Evolutionary conservation across 1,140 invertebrate species (phyloP), one percentile per base, ranked within the genome.

Genomic region (Cotesia vestalis): DNA sequence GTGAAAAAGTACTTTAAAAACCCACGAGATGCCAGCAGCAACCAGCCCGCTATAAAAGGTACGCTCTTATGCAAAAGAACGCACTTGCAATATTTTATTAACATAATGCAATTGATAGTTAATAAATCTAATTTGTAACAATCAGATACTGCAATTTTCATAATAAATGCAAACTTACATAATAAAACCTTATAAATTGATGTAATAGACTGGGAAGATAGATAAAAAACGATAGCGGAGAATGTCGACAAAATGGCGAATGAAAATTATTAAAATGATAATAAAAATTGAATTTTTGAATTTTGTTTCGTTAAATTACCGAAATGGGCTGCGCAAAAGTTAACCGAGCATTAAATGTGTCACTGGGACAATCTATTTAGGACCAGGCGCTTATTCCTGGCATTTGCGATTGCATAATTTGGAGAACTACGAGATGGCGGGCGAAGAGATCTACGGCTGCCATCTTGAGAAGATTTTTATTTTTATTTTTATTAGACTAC

Each of bases 341-440:
- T 78, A 76, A 79, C 78, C 78, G 72, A 59, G 76, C 79, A 81
- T 82, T 81, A 80, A 80, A 79, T 83, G 81, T 80, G 81, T 81
- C 77, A 83, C 81, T 78, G 76, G 81, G 73, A 71, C 77, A 82
- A 81, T 85, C 79, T 85, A 83, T 83, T 83, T 83, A 81, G 79
- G 71, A 84, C 81, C 78, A 73, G 75, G 69, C 75, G 78, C 76
- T 82, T 78, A 82, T 81, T 82, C 83, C 78, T 78, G 80, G 81
- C 57, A 80, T 79, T 66, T 53, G 17, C 60, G 53, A 64, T 83
- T 81, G 78, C 72, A 75, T 76, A 81, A 81, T 69, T 53, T 40
- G 27, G 6, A 46, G 55, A 27, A 27, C 3, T 27, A 27, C 27
- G 27, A 27, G 27, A 27, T 27, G 27, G 27, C 27, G 60, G 36